These are phyloP conservation scores for Troglohyphantes excavatus DNA, from an alignment of 2,888 invertebrate species.

Conservation along the genomic window DNA sequence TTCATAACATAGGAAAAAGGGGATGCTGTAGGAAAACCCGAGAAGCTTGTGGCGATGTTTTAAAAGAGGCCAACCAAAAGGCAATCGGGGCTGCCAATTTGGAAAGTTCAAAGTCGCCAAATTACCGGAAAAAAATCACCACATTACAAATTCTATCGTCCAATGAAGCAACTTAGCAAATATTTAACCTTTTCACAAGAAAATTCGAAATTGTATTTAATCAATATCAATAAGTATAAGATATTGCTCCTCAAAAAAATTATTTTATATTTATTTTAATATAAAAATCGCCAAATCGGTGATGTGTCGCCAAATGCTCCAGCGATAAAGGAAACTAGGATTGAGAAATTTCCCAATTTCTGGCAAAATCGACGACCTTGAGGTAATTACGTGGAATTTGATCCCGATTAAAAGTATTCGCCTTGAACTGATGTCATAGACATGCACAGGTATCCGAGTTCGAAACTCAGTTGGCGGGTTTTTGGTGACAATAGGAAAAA, in stretches of 20 bases:
- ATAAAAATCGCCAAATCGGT: too few species aligned
- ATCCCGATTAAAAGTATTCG: conserved; percentile 22
- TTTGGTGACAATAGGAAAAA: neutral
- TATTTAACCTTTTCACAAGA: too few species aligned
- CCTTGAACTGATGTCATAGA: conserved; percentile 44
- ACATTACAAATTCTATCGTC: too few species aligned
- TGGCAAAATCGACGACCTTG: conserved; percentile 23
- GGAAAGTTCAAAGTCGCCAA: too few species aligned
- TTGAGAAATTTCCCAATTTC: conserved; percentile 37
- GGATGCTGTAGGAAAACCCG: conserved; percentile 10
- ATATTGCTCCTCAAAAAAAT: too few species aligned
- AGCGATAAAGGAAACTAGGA: neutral
- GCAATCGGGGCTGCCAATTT: neutral
- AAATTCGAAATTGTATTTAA: too few species aligned
- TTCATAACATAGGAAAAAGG: conserved; percentile 27
- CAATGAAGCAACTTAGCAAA: too few species aligned
- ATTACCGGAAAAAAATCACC: too few species aligned
- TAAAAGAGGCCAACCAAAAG: conserved; percentile 36
- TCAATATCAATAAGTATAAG: too few species aligned
- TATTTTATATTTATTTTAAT: too few species aligned
- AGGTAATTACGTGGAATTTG: conserved; percentile 38
- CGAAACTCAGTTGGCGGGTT: neutral
- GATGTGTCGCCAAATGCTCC: too few species aligned
- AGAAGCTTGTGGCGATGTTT: neutral
- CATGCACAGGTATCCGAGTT: neutral